Percentiles rank a stretch among this genome's conserved stretches.
Evolutionary conservation across 2,888 invertebrate species (phyloP).

Genomic region (Synergus laeviventris): DNA sequence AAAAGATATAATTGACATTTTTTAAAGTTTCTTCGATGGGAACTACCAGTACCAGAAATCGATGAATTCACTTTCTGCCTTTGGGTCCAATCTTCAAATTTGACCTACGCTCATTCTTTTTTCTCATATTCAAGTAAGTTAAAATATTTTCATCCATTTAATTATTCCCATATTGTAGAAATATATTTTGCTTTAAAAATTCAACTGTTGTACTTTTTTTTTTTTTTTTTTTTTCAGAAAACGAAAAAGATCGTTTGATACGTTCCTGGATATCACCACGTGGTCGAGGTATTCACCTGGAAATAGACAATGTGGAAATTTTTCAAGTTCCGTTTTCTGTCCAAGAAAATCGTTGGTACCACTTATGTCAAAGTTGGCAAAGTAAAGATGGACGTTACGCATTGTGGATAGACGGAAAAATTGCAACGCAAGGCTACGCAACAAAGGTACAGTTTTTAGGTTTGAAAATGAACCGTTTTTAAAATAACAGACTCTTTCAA

Average conservation of each 20-base stretch:
- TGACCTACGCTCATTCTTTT: slow-evolving; percentile 77
- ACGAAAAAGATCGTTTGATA: slow-evolving; percentile 78
- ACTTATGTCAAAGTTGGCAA: slow-evolving; percentile 83
- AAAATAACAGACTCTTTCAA: background rate
- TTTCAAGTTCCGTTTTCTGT: slow-evolving; percentile 68
- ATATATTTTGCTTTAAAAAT: background rate
- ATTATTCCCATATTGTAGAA: background rate
- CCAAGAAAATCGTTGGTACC: slow-evolving; percentile 79
- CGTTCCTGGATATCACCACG: slow-evolving; percentile 80
- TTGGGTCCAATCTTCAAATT: slow-evolving; percentile 77
- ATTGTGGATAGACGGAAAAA: slow-evolving; percentile 80
- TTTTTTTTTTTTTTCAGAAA: slow-evolving; percentile 75
- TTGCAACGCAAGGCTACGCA: slow-evolving; percentile 74
- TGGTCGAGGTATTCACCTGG: slow-evolving; percentile 79
- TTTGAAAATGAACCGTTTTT: background rate
- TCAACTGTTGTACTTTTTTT: no score
- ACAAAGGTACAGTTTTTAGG: slow-evolving; percentile 60
- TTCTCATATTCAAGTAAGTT: slow-evolving; percentile 79
- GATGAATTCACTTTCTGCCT: slow-evolving; percentile 79
- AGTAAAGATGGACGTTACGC: slow-evolving; percentile 80
- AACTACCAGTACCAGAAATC: slow-evolving; percentile 77
- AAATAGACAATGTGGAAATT: slow-evolving; percentile 78
- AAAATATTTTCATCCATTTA: slow-evolving; percentile 50
- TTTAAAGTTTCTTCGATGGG: slow-evolving; percentile 77
- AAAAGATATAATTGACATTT: slow-evolving; percentile 28